Conservation (phyloP, 2,888 invertebrate species). For the Drosophila algonquin region DNA sequence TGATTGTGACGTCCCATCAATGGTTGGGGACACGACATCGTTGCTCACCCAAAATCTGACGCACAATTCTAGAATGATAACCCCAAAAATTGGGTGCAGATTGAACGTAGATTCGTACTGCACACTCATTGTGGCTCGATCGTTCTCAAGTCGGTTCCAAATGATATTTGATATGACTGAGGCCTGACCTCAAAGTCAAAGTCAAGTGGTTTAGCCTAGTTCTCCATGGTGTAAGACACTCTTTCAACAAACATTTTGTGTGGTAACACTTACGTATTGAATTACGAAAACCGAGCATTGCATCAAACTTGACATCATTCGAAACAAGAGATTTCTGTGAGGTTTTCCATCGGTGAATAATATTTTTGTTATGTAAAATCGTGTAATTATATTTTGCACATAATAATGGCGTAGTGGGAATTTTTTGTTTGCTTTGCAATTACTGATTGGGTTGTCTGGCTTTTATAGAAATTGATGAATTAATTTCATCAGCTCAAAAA, state of each 20-base stretch:
- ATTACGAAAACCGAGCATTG: slow-evolving; percentile 33
- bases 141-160: not conserved
- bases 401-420: not conserved
- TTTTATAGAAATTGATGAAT: slow-evolving; percentile 9
- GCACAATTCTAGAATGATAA: not conserved
- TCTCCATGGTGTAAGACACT: slow-evolving; percentile 25
- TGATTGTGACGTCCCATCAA: not conserved
- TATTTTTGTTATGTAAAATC: slow-evolving; percentile 5
- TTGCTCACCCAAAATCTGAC: not conserved
- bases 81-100: not conserved
- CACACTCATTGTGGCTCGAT: not conserved
- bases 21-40: not conserved
- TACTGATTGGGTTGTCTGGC: slow-evolving; percentile 26
- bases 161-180: slow-evolving; percentile 12
- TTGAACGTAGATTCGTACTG: not conserved
- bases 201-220: slow-evolving; percentile 63
- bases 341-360: slow-evolving; percentile 13
- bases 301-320: slow-evolving; percentile 32
- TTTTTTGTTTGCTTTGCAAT: slow-evolving; percentile 3
- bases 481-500: slow-evolving; percentile 37
- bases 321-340: slow-evolving; percentile 16
- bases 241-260: slow-evolving; percentile 17
- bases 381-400: not conserved
- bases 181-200: slow-evolving; percentile 58
- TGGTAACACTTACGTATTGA: slow-evolving; percentile 32